Base-by-base conservation (phyloP, 2,113 vertebrate species). In the Pungitius pungitius region DNA sequence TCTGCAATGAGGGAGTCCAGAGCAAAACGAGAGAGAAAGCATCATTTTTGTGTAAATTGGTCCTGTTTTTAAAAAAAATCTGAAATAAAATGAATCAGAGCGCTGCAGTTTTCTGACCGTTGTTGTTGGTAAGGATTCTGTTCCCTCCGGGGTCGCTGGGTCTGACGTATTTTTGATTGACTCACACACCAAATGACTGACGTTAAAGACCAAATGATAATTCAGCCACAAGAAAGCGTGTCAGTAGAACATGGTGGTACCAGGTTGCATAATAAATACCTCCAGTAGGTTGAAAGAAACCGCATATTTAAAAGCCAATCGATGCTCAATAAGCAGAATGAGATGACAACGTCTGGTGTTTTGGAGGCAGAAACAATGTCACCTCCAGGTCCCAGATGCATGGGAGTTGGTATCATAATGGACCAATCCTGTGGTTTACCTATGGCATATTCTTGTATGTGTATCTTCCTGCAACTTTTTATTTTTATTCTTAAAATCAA, bases 91-190 rank as follows among this genome's bases (percentile, higher is more conserved):
- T 40, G 0, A 15, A 45, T 45, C 15, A 5, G n/a, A 37, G 51
- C 15, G 22, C 26, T 26, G 26, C 39, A 18, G 3, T 14, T 24
- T 69, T 63, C 47, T 40, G 30, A 14, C 43, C 14, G 27, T 39
- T 6, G 43, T 56, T 42, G 12, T 55, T 69, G 9, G 0, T 30
- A 30, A 30, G 8, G 42, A 12, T 45, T 47, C 13, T 69, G n/a
- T 52, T 39, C 26, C 75, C 59, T 47, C n/a, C 9, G 74, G 63
- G 30, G 3, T 37, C 0, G 6, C n/a, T 14, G n/a, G 39, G 54
- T 56, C 42, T 22, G 14, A 52, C 10, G n/a, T 15, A 42, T 69
- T 49, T 59, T 39, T 54, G 17, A 77, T 30, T 52, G 22, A 56
- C 58, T 26, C 0, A 4, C 22, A 2, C 1, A 45, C 22, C 69